A percentile compares a stretch with the other conserved stretches of the same genome.
Conservation (phyloP, 2,888 invertebrate genomes). For the Heteropelma amictum region DNA sequence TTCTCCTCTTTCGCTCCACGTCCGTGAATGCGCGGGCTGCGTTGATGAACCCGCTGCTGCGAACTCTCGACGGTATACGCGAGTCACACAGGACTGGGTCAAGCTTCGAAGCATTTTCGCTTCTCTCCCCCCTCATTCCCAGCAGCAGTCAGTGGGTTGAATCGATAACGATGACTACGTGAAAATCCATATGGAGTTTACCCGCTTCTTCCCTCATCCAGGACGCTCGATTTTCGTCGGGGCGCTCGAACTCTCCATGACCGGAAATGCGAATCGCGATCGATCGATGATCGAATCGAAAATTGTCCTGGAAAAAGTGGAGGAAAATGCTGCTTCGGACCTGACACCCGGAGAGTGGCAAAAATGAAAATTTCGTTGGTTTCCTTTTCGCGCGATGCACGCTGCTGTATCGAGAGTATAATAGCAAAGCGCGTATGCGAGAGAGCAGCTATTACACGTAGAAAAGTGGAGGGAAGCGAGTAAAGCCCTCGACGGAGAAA, state of each 20-base stretch:
- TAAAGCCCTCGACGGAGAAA: constrained; percentile 12
- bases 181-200: constrained; percentile 53
- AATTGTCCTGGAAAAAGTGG: too few relatives aligned
- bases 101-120: constrained; percentile 42
- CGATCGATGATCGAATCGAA: too few relatives aligned
- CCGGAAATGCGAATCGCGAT: too few relatives aligned
- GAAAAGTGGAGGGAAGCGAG: constrained; percentile 54
- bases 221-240: constrained; percentile 24
- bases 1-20: neutral
- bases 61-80: constrained; percentile 19
- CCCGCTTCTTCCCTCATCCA: too few relatives aligned
- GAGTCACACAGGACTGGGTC: constrained; percentile 48
- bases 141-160: constrained; percentile 64
- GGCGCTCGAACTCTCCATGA: too few relatives aligned
- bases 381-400: too few relatives aligned
- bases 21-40: constrained; percentile 44
- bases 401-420: neutral
- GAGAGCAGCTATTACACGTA: constrained; percentile 1
- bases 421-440: too few relatives aligned
- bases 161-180: constrained; percentile 68
- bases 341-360: too few relatives aligned
- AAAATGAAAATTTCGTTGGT: too few relatives aligned
- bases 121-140: constrained; percentile 10
- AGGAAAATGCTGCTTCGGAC: too few relatives aligned
- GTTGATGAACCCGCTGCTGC: constrained; percentile 51